phyloP scores from a whole-genome alignment of 2,888 invertebrate genomes.

The Zaprionus obscuricornis region DNA sequence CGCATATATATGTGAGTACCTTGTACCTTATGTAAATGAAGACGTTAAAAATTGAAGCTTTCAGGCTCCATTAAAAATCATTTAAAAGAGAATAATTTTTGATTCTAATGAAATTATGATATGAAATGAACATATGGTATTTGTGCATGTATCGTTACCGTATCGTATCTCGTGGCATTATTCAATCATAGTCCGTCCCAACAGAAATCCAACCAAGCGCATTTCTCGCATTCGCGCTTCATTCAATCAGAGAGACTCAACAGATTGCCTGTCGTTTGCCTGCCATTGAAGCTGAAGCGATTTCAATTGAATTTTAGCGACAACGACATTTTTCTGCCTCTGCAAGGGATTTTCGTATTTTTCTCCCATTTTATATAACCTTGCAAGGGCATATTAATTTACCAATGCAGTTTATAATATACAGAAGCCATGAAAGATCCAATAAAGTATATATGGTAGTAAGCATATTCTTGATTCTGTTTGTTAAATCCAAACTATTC shows the following conservation, averaged over 20 bases:
- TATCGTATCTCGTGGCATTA: constrained; percentile 26
- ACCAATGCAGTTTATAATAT: no score
- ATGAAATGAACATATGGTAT: no score
- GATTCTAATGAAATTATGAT: constrained; percentile 27
- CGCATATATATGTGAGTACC: background rate
- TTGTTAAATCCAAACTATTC: no score
- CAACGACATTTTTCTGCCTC: constrained; percentile 54
- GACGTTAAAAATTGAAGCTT: no score
- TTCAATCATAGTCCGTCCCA: constrained; percentile 33
- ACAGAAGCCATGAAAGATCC: no score
- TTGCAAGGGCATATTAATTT: no score
- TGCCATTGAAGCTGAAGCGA: constrained; percentile 72
- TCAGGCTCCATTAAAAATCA: no score
- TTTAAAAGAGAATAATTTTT: background rate
- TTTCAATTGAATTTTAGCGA: constrained; percentile 78
- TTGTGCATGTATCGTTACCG: constrained; percentile 11
- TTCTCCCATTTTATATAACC: constrained; percentile 2
- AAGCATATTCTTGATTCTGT: no score
- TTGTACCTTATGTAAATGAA: no score
- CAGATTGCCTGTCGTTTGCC: constrained; percentile 75
- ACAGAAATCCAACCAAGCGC: constrained; percentile 49
- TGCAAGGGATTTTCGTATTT: constrained; percentile 62
- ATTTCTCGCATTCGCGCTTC: constrained; percentile 62
- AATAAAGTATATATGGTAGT: no score
- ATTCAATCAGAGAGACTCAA: constrained; percentile 71